A percentile compares a stretch with the other conserved stretches of the same genome.
phyloP scores from a whole-genome alignment of 2,888 invertebrate species.

The Idaea dimidiata region DNA sequence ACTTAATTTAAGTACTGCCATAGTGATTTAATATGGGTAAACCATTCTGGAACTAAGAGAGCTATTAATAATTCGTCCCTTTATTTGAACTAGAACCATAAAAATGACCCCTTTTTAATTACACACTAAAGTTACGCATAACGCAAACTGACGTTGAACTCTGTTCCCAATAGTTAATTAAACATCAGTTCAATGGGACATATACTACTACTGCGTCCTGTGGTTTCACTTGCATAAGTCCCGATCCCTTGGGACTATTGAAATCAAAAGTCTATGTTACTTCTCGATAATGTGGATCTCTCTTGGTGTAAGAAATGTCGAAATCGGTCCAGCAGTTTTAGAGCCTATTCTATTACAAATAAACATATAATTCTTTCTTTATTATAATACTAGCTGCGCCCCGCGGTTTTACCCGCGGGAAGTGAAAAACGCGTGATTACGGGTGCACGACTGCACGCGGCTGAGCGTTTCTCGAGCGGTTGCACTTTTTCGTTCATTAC shows the following conservation, averaged over 20 bases:
- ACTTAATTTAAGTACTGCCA: neutral
- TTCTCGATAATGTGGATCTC: neutral
- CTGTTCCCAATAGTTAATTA: conserved; percentile 44
- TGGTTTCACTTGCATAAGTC: no score
- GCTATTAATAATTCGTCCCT: neutral
- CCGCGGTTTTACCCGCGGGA: no score
- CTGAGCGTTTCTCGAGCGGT: no score
- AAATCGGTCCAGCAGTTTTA: no score
- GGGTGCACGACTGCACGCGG: no score
- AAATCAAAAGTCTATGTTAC: neutral
- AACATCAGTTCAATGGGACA: conserved; percentile 40
- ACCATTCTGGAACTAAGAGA: neutral
- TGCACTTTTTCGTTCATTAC: no score
- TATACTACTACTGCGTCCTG: conserved; percentile 2
- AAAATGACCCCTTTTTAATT: conserved; percentile 38
- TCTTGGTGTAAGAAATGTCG: no score
- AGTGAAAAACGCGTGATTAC: no score
- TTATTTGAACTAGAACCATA: conserved; percentile 7
- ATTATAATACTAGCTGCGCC: no score
- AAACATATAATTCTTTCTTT: no score
- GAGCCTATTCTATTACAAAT: no score
- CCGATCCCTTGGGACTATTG: no score
- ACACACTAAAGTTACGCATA: conserved; percentile 17
- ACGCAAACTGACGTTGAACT: conserved; percentile 27
- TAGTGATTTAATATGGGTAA: neutral